Conservation (phyloP, 37 sponge, comb jelly and placozoan genomes). For the Spongia lamella region DNA sequence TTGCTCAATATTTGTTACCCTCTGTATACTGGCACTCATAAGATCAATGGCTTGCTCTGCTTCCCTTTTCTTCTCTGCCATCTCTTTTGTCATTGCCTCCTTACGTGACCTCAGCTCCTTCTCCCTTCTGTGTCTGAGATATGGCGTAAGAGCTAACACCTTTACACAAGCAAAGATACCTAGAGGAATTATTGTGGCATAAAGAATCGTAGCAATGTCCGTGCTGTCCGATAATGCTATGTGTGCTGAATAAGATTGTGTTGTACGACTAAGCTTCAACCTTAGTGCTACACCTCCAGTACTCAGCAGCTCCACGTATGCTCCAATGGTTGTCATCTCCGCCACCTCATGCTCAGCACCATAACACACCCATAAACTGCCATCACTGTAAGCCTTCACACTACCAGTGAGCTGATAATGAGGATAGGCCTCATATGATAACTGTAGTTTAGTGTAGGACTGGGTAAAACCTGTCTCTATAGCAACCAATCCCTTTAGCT, state of each 20-base stretch:
- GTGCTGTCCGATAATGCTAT: conserved; percentile 63
- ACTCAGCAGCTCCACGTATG: conserved; percentile 23
- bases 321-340: conserved; percentile 49
- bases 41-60: conserved; percentile 87
- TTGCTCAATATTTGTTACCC: conserved; percentile 61
- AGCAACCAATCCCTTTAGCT: conserved; percentile 10
- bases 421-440: conserved; percentile 6
- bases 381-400: conserved; percentile 39
- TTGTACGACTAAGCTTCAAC: conserved; percentile 58
- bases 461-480: conserved; percentile 5
- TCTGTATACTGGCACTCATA: conserved; percentile 85
- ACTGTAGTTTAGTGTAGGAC: conserved; percentile 25
- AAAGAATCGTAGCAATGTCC: conserved; percentile 48
- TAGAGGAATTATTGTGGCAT: conserved; percentile 81
- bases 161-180: conserved; percentile 58
- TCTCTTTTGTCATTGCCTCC: conserved; percentile 42
- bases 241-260: conserved; percentile 55
- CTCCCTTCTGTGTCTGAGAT: conserved; percentile 46
- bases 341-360: conserved; percentile 50
- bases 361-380: conserved; percentile 43
- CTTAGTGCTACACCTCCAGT: conserved; percentile 53
- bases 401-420: conserved; percentile 35
- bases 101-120: conserved; percentile 58
- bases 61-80: conserved; percentile 55
- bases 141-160: conserved; percentile 62